phyloP scores from a whole-genome alignment of 2,888 invertebrate species.

The Mesorhabditis belari region DNA sequence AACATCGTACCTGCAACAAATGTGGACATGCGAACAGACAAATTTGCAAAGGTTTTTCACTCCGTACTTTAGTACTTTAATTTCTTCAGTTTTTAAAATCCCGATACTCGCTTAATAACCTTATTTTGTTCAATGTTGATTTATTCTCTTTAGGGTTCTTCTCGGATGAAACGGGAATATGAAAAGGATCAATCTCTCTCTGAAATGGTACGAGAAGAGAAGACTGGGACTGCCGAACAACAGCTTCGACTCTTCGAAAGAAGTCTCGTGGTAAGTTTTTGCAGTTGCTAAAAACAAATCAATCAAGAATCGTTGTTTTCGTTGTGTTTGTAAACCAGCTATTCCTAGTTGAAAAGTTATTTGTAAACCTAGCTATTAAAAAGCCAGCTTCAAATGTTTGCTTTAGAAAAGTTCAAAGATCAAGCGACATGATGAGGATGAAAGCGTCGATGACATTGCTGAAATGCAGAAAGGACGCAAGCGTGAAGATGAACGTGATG shows the following conservation, averaged over 20 bases:
- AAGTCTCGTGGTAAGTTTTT: constrained; percentile 30
- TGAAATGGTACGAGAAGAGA: constrained; percentile 64
- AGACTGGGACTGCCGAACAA: constrained; percentile 70
- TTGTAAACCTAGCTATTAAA: neutral
- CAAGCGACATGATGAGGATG: constrained; percentile 40
- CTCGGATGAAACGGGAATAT: constrained; percentile 35
- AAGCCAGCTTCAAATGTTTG: neutral
- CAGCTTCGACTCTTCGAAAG: constrained; percentile 70
- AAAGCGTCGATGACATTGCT: constrained; percentile 45
- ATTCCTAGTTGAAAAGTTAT: neutral
- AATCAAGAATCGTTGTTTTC: neutral
- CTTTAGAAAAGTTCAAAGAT: constrained; percentile 39
- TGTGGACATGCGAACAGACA: neutral
- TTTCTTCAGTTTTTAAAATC: too few relatives aligned
- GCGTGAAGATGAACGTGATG: constrained; percentile 40
- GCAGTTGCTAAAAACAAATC: too few relatives aligned
- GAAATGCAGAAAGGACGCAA: constrained; percentile 37
- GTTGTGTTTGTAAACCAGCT: too few relatives aligned
- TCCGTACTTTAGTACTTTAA: too few relatives aligned
- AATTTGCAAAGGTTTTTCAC: neutral
- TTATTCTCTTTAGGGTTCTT: constrained; percentile 20
- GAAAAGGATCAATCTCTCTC: constrained; percentile 30
- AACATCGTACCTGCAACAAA: constrained; percentile 30
- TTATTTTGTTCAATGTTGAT: too few relatives aligned
- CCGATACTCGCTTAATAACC: too few relatives aligned